A percentile compares a stretch with the other conserved stretches of the same genome.
These are phyloP conservation scores for Neotoma lepida DNA, from an alignment of 2,113 vertebrate species.

Conservation along the genomic window DNA sequence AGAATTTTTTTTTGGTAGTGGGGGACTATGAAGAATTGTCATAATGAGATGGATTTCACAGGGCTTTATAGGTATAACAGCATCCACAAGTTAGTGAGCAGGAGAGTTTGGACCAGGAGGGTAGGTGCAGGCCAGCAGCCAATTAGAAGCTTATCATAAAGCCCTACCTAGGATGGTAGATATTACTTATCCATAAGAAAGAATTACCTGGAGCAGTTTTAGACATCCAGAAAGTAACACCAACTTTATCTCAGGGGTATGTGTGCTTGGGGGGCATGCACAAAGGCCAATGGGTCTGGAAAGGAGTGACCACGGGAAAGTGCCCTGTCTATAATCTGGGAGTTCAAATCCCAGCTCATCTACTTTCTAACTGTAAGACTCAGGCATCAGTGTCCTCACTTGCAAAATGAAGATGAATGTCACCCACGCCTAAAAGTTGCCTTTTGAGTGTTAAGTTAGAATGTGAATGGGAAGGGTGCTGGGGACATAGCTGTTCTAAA, in stretches of 20 bases:
- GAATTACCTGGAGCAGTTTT: conserved; percentile 41
- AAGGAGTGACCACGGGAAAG: background rate
- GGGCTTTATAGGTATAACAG: conserved; percentile 35
- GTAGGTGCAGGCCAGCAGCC: conserved; percentile 49
- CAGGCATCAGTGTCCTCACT: background rate
- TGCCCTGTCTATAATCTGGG: background rate
- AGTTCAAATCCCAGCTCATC: conserved; percentile 15
- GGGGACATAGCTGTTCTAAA: background rate
- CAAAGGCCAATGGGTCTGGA: background rate
- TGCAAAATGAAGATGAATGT: background rate
- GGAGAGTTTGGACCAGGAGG: conserved; percentile 32
- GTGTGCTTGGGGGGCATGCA: background rate
- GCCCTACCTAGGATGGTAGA: background rate
- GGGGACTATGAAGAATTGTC: background rate
- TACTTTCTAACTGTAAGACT: background rate
- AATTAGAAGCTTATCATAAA: conserved; percentile 60
- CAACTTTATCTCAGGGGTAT: background rate
- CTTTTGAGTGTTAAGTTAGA: background rate
- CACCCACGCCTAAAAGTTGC: background rate
- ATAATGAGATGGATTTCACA: conserved; percentile 38
- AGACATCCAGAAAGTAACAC: conserved; percentile 44
- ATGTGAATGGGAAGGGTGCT: background rate
- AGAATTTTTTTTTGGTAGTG: background rate
- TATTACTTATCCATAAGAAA: background rate
- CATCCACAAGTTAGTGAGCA: conserved; percentile 52